These are phyloP conservation scores for Ladona fulva DNA, from an alignment of 1,140 invertebrate species.

Conservation along the genomic window DNA sequence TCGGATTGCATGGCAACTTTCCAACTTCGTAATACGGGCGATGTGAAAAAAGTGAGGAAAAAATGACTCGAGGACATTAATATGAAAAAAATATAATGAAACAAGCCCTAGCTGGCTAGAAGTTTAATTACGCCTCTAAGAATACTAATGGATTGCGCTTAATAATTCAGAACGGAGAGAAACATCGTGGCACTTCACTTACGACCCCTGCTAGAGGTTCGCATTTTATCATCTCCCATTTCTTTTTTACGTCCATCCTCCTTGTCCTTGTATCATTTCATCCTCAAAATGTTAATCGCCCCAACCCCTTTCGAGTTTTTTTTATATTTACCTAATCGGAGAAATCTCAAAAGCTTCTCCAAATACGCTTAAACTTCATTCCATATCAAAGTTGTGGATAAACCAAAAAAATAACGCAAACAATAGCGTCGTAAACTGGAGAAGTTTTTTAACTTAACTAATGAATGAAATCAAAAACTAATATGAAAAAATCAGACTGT, in stretches of 20 bases:
- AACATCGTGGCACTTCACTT: neutral
- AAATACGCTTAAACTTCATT: no score
- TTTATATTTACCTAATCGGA: no score
- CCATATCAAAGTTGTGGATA: no score
- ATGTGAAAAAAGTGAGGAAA: neutral
- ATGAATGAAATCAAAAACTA: no score
- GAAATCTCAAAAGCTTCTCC: no score
- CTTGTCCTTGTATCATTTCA: no score
- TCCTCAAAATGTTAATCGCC: no score
- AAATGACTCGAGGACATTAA: neutral
- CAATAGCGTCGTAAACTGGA: no score
- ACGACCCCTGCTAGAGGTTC: neutral
- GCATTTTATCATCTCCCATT: neutral
- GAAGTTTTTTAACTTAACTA: no score
- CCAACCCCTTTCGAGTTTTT: no score
- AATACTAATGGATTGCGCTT: slow-evolving; percentile 1
- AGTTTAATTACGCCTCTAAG: neutral
- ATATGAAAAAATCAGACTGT: no score
- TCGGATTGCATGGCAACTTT: neutral
- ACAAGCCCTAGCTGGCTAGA: neutral
- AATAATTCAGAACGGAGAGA: slow-evolving; percentile 1
- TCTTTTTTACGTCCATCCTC: neutral
- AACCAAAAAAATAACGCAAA: no score
- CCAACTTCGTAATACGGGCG: neutral
- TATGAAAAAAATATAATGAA: neutral